phyloP scores from a whole-genome alignment of 2,888 invertebrate genomes.

The Phania funesta region DNA sequence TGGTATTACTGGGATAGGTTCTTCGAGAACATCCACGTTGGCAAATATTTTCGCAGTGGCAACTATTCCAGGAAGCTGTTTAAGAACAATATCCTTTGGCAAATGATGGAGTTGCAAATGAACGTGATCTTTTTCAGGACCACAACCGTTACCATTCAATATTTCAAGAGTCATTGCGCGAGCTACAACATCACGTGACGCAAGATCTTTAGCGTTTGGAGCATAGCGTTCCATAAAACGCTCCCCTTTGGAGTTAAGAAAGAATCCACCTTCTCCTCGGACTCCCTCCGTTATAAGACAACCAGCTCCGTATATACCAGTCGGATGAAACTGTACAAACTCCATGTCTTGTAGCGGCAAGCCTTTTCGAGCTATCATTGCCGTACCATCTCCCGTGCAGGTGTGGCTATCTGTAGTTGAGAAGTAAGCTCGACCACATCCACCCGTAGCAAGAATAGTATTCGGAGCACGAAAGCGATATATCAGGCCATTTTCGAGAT shows the following conservation, averaged over 20 bases:
- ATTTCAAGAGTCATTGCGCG: conserved; percentile 98
- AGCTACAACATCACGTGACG: conserved; percentile 98
- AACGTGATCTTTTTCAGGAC: conserved; percentile 97
- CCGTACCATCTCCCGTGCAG: conserved; percentile 98
- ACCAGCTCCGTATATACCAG: conserved; percentile 98
- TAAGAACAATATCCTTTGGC: conserved; percentile 92
- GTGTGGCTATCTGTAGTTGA: conserved; percentile 99
- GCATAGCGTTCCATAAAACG: conserved; percentile 99
- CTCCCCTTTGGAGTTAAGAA: conserved; percentile 98
- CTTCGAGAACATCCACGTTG: conserved; percentile 99
- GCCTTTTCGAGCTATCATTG: conserved; percentile 96
- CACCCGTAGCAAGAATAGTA: conserved; percentile 90
- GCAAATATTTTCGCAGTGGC: conserved; percentile 99
- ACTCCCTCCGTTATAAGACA: conserved; percentile 98
- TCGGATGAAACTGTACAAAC: conserved; percentile 99
- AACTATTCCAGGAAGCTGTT: conserved; percentile 94
- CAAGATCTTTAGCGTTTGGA: conserved; percentile 97
- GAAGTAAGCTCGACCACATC: conserved; percentile 95
- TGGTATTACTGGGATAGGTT: conserved; percentile 98
- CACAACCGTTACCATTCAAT: conserved; percentile 96
- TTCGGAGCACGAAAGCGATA: conserved; percentile 87
- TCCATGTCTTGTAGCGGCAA: conserved; percentile 97
- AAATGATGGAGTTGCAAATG: conserved; percentile 96
- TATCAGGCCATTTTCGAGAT: conserved; percentile 96
- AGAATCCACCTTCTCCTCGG: conserved; percentile 97